Conservation (phyloP, 2,888 invertebrate genomes). For the Epinotia bilunana region DNA sequence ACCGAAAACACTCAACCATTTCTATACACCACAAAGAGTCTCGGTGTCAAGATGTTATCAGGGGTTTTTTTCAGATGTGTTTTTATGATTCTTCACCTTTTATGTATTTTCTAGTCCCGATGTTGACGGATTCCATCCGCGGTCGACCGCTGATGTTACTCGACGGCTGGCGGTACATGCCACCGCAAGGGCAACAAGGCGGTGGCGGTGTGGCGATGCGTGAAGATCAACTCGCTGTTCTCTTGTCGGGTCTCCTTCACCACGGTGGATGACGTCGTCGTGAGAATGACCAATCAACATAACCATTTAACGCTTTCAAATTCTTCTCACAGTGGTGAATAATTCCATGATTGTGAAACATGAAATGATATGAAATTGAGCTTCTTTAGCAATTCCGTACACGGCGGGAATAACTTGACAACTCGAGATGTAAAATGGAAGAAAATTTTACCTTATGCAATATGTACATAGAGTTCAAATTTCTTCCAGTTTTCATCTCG, state of each 20-base stretch:
- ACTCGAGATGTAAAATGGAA: too few relatives aligned
- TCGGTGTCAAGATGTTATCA: background rate
- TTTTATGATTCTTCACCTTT: background rate
- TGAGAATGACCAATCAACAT: conserved; percentile 25
- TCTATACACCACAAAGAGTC: too few relatives aligned
- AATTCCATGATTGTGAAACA: too few relatives aligned
- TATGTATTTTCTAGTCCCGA: background rate
- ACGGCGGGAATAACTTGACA: too few relatives aligned
- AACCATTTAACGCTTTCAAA: conserved; percentile 17
- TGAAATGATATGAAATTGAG: too few relatives aligned
- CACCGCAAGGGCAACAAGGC: conserved; percentile 28
- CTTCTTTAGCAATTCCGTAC: too few relatives aligned
- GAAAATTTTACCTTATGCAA: too few relatives aligned
- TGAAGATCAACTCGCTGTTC: conserved; percentile 4
- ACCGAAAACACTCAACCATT: too few relatives aligned
- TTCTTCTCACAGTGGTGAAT: too few relatives aligned
- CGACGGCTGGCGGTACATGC: conserved; percentile 46
- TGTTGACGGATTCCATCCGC: background rate
- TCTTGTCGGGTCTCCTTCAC: conserved; percentile 26
- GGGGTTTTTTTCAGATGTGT: background rate
- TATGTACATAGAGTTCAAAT: too few relatives aligned
- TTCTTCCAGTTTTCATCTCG: too few relatives aligned
- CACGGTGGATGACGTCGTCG: conserved; percentile 5
- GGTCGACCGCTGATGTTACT: conserved; percentile 29
- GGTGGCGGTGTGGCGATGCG: conserved; percentile 48